phyloP scores from a whole-genome alignment of 35 echinoderm and acorn worm genomes.

The Amphiura filiformis region DNA sequence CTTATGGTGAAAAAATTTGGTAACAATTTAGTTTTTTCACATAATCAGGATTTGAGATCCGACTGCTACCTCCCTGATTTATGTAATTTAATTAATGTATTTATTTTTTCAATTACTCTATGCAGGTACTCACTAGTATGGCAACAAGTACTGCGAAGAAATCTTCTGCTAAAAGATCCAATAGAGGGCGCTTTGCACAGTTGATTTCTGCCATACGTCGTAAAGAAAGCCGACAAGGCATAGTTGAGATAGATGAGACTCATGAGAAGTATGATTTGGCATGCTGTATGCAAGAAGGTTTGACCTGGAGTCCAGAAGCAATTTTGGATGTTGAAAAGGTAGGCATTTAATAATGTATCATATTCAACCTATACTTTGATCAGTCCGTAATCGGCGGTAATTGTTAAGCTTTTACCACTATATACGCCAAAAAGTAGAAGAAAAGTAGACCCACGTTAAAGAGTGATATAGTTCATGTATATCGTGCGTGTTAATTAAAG shows the following conservation, averaged over 20 bases:
- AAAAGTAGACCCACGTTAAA: not conserved
- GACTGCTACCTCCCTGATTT: not conserved
- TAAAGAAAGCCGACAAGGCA: not conserved
- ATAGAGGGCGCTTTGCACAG: constrained; percentile 7
- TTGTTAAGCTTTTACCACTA: too few relatives aligned
- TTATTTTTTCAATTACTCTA: not conserved
- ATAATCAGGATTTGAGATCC: too few relatives aligned
- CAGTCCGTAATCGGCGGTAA: too few relatives aligned
- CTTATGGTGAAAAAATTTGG: too few relatives aligned
- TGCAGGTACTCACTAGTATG: not conserved
- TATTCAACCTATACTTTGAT: not conserved
- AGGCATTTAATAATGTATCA: not conserved
- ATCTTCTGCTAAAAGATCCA: not conserved
- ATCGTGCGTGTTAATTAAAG: not conserved
- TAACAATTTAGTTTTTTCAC: too few relatives aligned
- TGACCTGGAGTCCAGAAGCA: not conserved
- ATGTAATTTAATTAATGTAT: not conserved
- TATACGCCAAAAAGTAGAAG: too few relatives aligned
- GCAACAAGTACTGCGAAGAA: not conserved
- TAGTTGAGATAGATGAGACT: constrained; percentile 22
- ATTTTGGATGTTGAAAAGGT: constrained; percentile 3
- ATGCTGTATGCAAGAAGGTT: constrained; percentile 16
- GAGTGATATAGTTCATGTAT: not conserved
- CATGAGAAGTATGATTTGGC: constrained; percentile 4
- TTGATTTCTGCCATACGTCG: not conserved